A percentile compares a stretch with the other conserved stretches of the same genome.
Conservation (phyloP, 2,888 invertebrate genomes). For the Drosophila niveifrons region DNA sequence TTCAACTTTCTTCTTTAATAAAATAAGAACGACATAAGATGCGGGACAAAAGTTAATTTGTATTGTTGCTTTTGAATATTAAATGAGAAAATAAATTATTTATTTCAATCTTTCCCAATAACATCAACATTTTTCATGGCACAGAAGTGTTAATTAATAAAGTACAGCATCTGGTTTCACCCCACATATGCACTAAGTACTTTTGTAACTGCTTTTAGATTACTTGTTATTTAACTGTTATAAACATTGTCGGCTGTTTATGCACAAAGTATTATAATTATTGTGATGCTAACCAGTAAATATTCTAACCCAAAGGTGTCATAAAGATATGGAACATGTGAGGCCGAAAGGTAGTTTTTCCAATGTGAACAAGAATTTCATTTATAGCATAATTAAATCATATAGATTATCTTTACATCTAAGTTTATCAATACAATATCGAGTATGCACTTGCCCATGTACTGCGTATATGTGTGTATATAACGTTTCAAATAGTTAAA, state of each 20-base stretch:
- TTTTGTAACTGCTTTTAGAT: too few species aligned
- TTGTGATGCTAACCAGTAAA: neutral
- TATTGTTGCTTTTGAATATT: conserved; percentile 34
- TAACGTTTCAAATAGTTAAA: conserved; percentile 27
- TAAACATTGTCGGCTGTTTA: too few species aligned
- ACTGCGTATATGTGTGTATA: neutral
- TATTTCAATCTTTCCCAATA: conserved; percentile 7
- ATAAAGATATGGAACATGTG: conserved; percentile 47
- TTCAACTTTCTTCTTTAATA: conserved; percentile 13
- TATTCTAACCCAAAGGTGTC: neutral
- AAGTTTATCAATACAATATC: conserved; percentile 10
- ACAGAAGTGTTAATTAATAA: conserved; percentile 49
- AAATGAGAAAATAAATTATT: conserved; percentile 25
- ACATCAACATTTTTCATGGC: neutral
- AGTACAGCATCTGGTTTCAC: conserved; percentile 11
- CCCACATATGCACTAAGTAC: neutral
- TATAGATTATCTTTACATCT: conserved; percentile 53
- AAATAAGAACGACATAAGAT: conserved; percentile 27
- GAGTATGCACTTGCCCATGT: conserved; percentile 1
- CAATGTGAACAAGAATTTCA: conserved; percentile 28
- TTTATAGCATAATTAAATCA: conserved; percentile 51
- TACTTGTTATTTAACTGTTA: too few species aligned
- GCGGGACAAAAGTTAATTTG: conserved; percentile 51
- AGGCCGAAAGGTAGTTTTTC: conserved; percentile 14
- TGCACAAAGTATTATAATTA: neutral